Base-by-base conservation (phyloP, 2,888 invertebrate species). In the Sarcophaga rosellei region DNA sequence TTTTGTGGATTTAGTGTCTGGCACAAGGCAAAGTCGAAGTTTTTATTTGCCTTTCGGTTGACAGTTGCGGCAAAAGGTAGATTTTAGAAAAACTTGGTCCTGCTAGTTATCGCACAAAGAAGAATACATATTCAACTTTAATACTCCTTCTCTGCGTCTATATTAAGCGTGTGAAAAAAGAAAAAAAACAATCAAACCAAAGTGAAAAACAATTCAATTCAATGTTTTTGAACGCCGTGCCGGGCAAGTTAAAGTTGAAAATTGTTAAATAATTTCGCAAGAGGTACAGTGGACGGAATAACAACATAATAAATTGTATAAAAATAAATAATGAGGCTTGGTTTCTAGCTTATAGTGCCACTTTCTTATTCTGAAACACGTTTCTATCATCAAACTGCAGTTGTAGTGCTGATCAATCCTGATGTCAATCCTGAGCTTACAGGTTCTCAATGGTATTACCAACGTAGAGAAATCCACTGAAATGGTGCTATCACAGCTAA, bases 1-100 rank as follows among this genome's bases (percentile, higher is more conserved):
- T 88, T 86, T 88, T 88, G 87, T 84, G 88, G 89, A 88, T 88
- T 88, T 88, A 88, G 86, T 88, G 87, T 88, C 88, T 88, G 88
- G 84, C 75, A 86, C 79, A 87, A 85, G 88, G 84, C 75, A 86
- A 84, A 87, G 87, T 82, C 84, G 69, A 88, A 88, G 87, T 88
- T 88, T 88, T 88, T 88, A 88, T 88, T 88, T 88, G 88, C 88
- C 86, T 88, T 81, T 86, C 79, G 83, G 87, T 88, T 88, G 88
- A 88, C 88, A 88, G 88, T 88, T 88, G 85, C 63, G 86, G 88
- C 83, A 88, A 87, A 85, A 88, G 88, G 88, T 88, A 86, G 88
- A 81, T 76, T 87, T 79, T 68, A 59, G n/a, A 23, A 75, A 88
- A 88, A 88, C 85, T 88, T 88, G 47, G 84, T 88, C 88, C 84